Conservation (phyloP, 2,888 invertebrate genomes). For the Luperina testacea region DNA sequence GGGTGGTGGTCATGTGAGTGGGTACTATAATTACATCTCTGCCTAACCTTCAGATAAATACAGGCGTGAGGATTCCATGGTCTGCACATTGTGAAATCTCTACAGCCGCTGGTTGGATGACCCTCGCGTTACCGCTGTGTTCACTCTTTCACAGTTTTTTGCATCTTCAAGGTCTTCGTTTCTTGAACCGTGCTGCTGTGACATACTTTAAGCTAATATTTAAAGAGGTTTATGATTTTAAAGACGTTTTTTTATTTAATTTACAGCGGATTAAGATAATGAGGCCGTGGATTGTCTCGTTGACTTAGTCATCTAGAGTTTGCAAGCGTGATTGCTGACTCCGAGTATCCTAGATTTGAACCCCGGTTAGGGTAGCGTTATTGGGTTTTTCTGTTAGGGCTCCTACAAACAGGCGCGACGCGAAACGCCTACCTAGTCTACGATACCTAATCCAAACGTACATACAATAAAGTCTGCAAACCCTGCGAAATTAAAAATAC, state of each 20-base stretch:
- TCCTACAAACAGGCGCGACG: too few relatives aligned
- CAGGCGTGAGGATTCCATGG: neutral
- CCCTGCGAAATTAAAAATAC: too few relatives aligned
- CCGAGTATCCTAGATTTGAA: neutral
- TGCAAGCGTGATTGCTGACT: neutral
- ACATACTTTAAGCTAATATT: constrained; percentile 39
- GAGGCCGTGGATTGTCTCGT: neutral
- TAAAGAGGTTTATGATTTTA: constrained; percentile 11
- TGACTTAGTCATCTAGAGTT: too few relatives aligned
- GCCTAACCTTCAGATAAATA: too few relatives aligned
- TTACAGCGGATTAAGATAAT: neutral
- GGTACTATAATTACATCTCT: too few relatives aligned
- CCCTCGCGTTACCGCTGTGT: constrained; percentile 26
- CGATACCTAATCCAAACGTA: too few relatives aligned
- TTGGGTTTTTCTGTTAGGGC: too few relatives aligned
- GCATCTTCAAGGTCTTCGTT: constrained; percentile 38
- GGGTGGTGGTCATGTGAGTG: too few relatives aligned
- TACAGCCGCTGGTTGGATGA: constrained; percentile 4
- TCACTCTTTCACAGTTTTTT: constrained; percentile 32
- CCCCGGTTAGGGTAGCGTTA: neutral
- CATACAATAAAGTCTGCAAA: too few relatives aligned
- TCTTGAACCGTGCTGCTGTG: constrained; percentile 47
- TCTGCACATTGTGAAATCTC: constrained; percentile 22
- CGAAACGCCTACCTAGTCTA: too few relatives aligned
- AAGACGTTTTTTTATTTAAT: constrained; percentile 11